Conservation (phyloP, 2,113 vertebrate genomes). For the Sinocyclocheilus rhinocerous region DNA sequence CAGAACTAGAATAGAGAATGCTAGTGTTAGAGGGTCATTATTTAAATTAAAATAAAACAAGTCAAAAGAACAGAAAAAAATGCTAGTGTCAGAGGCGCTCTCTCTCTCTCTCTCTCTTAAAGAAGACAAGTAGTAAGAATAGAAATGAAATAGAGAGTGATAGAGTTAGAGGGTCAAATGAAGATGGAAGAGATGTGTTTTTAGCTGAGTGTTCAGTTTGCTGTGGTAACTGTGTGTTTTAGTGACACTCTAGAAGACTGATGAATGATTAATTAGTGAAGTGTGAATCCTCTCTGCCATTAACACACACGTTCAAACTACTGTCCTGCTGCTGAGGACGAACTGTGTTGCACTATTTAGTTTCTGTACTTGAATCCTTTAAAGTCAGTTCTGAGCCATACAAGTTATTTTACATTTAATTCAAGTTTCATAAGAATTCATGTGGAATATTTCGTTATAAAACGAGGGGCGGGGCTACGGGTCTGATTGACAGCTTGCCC, state of each 20-base stretch:
- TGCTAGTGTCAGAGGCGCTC: no score
- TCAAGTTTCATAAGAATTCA: neutral
- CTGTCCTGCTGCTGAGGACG: no score
- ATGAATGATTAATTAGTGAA: conserved; percentile 58
- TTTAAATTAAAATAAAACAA: no score
- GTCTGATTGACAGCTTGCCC: neutral
- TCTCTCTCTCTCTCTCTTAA: no score
- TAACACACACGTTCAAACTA: conserved; percentile 24
- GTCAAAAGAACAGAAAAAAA: no score
- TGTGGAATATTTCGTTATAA: neutral
- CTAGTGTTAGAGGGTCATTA: no score
- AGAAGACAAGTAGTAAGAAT: no score
- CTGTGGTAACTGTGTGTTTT: neutral
- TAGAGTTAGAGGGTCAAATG: no score
- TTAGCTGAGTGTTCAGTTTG: neutral
- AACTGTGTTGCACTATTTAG: neutral
- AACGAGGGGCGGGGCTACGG: neutral
- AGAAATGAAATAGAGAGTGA: no score
- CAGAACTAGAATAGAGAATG: no score
- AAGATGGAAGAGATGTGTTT: no score
- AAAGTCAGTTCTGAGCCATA: neutral
- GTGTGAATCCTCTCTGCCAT: conserved; percentile 38
- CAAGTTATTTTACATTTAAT: no score
- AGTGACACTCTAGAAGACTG: conserved; percentile 46
- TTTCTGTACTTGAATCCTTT: neutral